phyloP scores from a whole-genome alignment of 1,140 invertebrate species.

The Steinernema khuongi region DNA sequence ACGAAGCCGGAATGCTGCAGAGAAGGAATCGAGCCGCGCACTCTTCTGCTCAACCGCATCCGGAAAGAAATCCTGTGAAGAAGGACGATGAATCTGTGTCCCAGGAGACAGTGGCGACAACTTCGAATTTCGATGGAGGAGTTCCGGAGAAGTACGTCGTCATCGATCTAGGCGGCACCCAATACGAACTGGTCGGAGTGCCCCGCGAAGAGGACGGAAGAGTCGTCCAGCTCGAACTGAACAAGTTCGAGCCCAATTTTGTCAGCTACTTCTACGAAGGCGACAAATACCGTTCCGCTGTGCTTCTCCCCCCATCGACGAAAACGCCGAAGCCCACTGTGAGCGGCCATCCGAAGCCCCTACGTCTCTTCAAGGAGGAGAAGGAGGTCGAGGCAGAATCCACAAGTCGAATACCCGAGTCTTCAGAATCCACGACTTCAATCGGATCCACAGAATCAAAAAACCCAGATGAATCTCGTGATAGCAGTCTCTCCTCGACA shows the following conservation, averaged over 20 bases:
- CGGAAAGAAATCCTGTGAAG: background rate
- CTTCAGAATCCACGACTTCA: no score
- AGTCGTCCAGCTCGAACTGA: background rate
- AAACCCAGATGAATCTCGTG: background rate
- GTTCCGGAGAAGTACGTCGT: background rate
- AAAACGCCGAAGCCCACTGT: background rate
- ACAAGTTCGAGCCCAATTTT: background rate
- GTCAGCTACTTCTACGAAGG: background rate
- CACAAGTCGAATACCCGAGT: background rate
- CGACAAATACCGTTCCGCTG: background rate
- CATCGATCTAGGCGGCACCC: background rate
- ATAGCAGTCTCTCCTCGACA: background rate
- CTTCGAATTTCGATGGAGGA: background rate
- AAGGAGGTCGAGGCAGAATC: background rate
- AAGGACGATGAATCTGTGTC: no score
- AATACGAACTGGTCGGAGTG: slow-evolving; percentile 4
- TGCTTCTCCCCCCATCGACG: background rate
- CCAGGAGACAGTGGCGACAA: no score
- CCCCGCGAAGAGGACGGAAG: background rate
- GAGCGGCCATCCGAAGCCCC: background rate
- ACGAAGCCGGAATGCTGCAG: background rate
- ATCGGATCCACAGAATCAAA: no score
- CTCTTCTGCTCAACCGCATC: background rate
- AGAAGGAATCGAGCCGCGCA: background rate
- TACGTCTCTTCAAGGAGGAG: no score